Evolutionary conservation across 2,888 invertebrate genomes (phyloP).

Genomic region (Dicranocentrus wangi): DNA sequence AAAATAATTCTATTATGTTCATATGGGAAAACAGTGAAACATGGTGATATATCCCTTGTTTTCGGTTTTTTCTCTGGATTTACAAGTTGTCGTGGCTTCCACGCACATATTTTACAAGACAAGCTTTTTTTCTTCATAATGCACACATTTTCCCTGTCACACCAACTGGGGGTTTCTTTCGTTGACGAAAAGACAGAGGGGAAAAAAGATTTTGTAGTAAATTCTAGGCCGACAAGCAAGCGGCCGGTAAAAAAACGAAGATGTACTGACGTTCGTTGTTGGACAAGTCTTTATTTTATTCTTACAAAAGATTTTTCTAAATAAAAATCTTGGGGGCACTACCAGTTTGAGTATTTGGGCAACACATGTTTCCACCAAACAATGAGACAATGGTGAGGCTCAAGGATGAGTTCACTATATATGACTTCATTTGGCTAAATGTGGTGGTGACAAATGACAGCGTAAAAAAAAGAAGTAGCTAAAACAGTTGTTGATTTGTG

Average conservation of each 20-base stretch:
- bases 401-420: background rate
- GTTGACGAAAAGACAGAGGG: background rate
- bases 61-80: background rate
- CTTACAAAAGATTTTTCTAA: background rate
- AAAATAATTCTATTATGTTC: background rate
- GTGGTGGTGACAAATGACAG: conserved; percentile 26
- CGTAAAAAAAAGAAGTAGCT: no score
- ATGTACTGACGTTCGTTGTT: background rate
- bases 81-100: background rate
- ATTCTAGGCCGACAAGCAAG: conserved; percentile 2
- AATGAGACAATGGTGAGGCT: background rate
- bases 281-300: background rate
- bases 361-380: background rate
- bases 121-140: background rate
- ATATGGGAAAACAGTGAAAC: background rate
- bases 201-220: conserved; percentile 6
- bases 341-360: background rate
- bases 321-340: background rate
- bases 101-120: conserved; percentile 15
- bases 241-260: conserved; percentile 18
- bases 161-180: conserved; percentile 17
- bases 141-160: conserved; percentile 11
- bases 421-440: background rate
- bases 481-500: no score
- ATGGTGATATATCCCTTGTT: background rate